These are phyloP conservation scores for Tachyglossus aculeatus DNA, from an alignment of 2,797 vertebrate genomes.

Conservation along the genomic window DNA sequence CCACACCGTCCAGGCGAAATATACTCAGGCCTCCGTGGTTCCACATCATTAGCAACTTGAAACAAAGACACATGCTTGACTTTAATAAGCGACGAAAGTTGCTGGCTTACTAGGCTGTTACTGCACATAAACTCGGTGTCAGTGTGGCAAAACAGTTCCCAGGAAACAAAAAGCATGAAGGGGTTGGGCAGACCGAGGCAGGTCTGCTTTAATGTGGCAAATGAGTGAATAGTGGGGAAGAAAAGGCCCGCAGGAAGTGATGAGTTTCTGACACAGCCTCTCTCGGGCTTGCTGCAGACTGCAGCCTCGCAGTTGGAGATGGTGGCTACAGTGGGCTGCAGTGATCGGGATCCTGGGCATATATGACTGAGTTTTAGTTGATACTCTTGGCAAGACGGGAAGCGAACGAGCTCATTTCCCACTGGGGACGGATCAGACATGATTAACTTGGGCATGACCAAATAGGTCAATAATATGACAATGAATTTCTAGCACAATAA, in stretches of 20 bases:
- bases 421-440: conserved; percentile 80
- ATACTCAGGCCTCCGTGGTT: conserved; percentile 81
- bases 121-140: conserved; percentile 81
- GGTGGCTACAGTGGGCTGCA: conserved; percentile 58
- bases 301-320: conserved; percentile 64
- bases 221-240: conserved; percentile 52
- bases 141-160: conserved; percentile 76
- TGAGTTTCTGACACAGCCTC: conserved; percentile 72
- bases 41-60: conserved; percentile 90
- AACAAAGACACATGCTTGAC: conserved; percentile 90
- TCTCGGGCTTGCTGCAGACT: conserved; percentile 56
- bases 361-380: conserved; percentile 79
- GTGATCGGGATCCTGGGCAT: conserved; percentile 65
- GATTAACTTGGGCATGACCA: conserved; percentile 83
- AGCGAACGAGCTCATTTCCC: conserved; percentile 76
- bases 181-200: conserved; percentile 54
- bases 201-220: conserved; percentile 68
- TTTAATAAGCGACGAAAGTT: conserved; percentile 88
- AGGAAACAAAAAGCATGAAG: conserved; percentile 55
- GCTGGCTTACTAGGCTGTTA: conserved; percentile 85
- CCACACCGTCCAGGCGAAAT: conserved; percentile 85
- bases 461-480: conserved; percentile 82
- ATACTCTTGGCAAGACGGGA: conserved; percentile 77
- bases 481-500: conserved; percentile 78
- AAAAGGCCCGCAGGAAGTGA: conserved; percentile 57